A percentile compares a stretch with the other conserved stretches of the same genome.
Evolutionary conservation across 1,140 invertebrate species (phyloP).

Genomic region (Ostrea denselamellosa): DNA sequence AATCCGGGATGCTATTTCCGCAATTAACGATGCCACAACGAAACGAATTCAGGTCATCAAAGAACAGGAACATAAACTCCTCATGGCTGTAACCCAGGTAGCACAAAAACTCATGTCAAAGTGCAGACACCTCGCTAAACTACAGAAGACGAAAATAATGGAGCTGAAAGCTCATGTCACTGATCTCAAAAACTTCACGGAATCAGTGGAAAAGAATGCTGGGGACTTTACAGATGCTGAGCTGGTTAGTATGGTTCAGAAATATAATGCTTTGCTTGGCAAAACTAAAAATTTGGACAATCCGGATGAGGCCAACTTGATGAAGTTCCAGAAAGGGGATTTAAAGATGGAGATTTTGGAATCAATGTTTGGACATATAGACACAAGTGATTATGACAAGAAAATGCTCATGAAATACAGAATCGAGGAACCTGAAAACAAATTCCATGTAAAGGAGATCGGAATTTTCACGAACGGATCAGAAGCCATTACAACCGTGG

Average conservation of each 20-base stretch:
- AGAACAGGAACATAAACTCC: background rate
- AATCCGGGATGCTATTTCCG: background rate
- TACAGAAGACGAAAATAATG: conserved; percentile 16
- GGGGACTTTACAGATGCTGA: background rate
- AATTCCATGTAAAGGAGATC: conserved; percentile 15
- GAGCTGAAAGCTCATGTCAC: background rate
- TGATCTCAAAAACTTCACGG: background rate
- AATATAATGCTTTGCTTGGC: background rate
- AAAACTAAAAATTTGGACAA: background rate
- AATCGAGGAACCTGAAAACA: conserved; percentile 13
- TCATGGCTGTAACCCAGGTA: background rate
- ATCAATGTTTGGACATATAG: conserved; percentile 13
- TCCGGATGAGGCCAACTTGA: background rate
- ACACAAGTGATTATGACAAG: conserved; percentile 21
- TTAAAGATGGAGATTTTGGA: background rate
- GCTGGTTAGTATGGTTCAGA: conserved; percentile 13
- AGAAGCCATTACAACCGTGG: background rate
- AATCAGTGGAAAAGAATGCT: background rate
- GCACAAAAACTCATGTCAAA: conserved; percentile 9
- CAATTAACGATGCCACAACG: conserved; percentile 22
- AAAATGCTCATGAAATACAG: background rate
- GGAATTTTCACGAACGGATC: conserved; percentile 15
- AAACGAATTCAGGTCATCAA: conserved; percentile 10
- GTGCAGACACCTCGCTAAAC: conserved; percentile 6
- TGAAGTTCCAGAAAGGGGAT: conserved; percentile 22